Percentiles rank a stretch among this genome's conserved stretches.
These are phyloP conservation scores for Pseudococcus longispinus DNA, from an alignment of 2,888 invertebrate species.

Conservation along the genomic window DNA sequence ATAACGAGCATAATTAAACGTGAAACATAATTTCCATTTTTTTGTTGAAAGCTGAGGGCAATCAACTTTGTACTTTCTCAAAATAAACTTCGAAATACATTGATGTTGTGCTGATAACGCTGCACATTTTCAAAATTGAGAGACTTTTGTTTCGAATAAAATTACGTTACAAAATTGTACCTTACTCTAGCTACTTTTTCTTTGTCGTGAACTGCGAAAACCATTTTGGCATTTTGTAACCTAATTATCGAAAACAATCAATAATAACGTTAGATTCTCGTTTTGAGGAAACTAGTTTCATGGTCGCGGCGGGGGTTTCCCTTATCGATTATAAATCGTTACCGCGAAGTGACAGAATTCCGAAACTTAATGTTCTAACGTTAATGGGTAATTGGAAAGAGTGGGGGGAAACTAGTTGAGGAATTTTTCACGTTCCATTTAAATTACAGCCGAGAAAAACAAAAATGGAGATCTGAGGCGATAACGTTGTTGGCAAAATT, in stretches of 20 bases:
- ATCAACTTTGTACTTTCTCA: background rate
- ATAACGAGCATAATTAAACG: background rate
- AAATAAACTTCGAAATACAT: background rate
- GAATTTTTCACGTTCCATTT: background rate
- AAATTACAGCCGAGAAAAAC: background rate
- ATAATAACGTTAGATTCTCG: background rate
- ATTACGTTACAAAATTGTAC: too few species aligned
- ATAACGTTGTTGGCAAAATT: background rate
- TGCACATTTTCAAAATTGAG: background rate
- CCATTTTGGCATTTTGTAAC: background rate
- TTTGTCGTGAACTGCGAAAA: background rate
- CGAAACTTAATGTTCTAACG: background rate
- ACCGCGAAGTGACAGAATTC: background rate
- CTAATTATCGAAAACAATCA: background rate
- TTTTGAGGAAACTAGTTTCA: background rate
- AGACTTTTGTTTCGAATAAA: background rate
- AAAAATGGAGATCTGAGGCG: background rate
- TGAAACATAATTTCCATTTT: background rate
- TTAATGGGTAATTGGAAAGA: background rate
- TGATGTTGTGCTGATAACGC: background rate
- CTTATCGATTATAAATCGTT: background rate
- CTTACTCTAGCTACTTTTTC: too few species aligned
- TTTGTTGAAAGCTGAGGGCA: background rate
- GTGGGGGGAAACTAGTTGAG: background rate
- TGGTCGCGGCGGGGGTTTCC: background rate